These are phyloP conservation scores for Siphamia tubifer DNA, from an alignment of 2,113 vertebrate species.

Conservation along the genomic window DNA sequence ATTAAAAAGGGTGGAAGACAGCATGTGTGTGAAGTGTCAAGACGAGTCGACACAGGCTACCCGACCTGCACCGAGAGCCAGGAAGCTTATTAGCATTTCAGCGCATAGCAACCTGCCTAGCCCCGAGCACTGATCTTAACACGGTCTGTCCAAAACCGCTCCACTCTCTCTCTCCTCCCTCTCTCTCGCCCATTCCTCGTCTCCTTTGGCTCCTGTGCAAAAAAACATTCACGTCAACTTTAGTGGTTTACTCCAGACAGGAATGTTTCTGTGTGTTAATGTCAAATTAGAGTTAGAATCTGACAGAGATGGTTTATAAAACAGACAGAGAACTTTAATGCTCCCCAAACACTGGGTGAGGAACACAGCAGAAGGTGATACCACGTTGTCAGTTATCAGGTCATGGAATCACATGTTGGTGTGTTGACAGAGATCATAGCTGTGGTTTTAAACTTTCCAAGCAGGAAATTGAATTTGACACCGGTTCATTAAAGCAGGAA, in stretches of 20 bases:
- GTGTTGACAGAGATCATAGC: conserved; percentile 29
- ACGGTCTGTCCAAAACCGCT: conserved; percentile 63
- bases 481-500: conserved; percentile 26
- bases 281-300: conserved; percentile 50
- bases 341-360: conserved; percentile 13
- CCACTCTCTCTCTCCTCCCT: conserved; percentile 13
- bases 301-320: conserved; percentile 48
- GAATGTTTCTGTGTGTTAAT: conserved; percentile 61
- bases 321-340: conserved; percentile 32
- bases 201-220: conserved; percentile 36
- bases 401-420: conserved; percentile 11
- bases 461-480: conserved; percentile 31
- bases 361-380: background rate
- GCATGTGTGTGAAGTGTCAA: conserved; percentile 74
- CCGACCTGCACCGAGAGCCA: conserved; percentile 68
- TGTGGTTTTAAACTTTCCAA: conserved; percentile 30
- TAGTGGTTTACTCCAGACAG: conserved; percentile 56
- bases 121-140: conserved; percentile 73
- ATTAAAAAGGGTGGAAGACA: conserved; percentile 77
- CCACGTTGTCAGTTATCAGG: conserved; percentile 12
- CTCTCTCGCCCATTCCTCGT: conserved; percentile 6
- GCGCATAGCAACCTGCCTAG: conserved; percentile 74
- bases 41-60: conserved; percentile 74
- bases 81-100: conserved; percentile 78
- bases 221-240: conserved; percentile 60